These are phyloP conservation scores for Protophormia terraenovae DNA, from an alignment of 2,888 invertebrate genomes.

Conservation along the genomic window DNA sequence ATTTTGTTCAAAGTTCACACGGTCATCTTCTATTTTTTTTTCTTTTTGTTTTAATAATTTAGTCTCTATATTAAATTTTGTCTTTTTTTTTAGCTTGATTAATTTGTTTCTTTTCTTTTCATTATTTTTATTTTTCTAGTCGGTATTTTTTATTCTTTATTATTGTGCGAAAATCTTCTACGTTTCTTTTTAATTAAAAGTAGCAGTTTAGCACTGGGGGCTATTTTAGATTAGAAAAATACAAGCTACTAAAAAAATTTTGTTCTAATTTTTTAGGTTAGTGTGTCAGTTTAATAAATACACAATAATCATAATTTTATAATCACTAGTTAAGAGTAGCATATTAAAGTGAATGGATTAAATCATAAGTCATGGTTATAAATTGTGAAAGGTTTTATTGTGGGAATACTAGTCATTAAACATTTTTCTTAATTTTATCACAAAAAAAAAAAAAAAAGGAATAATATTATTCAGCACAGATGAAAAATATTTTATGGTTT, in stretches of 20 bases:
- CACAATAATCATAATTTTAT: not conserved
- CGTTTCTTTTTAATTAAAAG: conserved; percentile 35
- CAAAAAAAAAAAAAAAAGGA: no score
- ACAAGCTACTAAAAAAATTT: not conserved
- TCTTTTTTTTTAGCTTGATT: conserved; percentile 44
- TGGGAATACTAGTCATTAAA: no score
- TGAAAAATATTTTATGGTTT: no score
- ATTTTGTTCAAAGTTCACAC: conserved; percentile 31
- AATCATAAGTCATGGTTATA: not conserved
- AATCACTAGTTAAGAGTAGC: not conserved
- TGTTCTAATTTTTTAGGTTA: not conserved
- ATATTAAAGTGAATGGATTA: not conserved
- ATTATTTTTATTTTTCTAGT: no score
- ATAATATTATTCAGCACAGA: no score
- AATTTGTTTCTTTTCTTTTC: conserved; percentile 22
- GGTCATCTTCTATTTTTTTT: conserved; percentile 16
- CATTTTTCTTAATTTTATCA: no score
- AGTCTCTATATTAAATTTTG: not conserved
- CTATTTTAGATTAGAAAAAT: conserved; percentile 2
- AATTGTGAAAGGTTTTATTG: no score
- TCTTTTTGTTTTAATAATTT: not conserved
- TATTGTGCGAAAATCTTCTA: conserved; percentile 16
- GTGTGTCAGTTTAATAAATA: not conserved
- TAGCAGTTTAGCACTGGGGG: not conserved
- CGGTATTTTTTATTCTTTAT: conserved; percentile 11